Evolutionary conservation across 2,797 vertebrate species (phyloP), one percentile per base, ranked within the genome.

Genomic region (Malurus leucopterus): DNA sequence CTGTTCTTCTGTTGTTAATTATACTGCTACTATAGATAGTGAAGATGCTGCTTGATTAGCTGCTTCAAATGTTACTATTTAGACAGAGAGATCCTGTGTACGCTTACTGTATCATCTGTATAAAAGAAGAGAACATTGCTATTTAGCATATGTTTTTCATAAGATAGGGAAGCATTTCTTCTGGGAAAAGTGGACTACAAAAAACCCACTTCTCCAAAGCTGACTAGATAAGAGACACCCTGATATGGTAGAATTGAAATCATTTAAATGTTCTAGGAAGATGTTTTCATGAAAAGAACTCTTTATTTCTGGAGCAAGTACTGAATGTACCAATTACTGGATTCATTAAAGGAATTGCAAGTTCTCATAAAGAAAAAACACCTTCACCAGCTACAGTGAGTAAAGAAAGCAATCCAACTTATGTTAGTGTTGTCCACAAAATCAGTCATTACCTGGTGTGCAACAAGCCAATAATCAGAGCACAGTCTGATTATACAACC

Each of bases 131-230:
- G 27, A 86, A 44, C 15, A 12, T 18, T 41, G 27, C 17, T 54
- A 4, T 51, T 86, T 23, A 46, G 27, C 1, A 0, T 34, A 46
- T 0, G 0, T 61, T 69, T 26, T 68, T 27, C 5, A 1, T 44
- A 62, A 58, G 5, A 34, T 13, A 62, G 32, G 24, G 26, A 58
- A 19, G 9, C 49, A 57, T 50, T 74, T 79, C 7, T 70, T 68
- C 62, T 69, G 32, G 23, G 43, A 17, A 77, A 68, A 26, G 11
- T n/a, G 40, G 72, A 41, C 47, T 51, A 54, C 40, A 47, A 51
- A 83, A 30, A 2, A 1, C 2, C 1, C 12, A 21, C 3, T 19
- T 59, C 21, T 36, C 10, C 44, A 30, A 83, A 89, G 51, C 15
- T 59, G 8, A 20, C 5, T 44, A 16, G 51, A 43, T 27, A 58